Percentiles rank a stretch among this genome's conserved stretches.
Conservation (phyloP, 1,140 invertebrate species). For the Drosophila sulfurigaster region DNA sequence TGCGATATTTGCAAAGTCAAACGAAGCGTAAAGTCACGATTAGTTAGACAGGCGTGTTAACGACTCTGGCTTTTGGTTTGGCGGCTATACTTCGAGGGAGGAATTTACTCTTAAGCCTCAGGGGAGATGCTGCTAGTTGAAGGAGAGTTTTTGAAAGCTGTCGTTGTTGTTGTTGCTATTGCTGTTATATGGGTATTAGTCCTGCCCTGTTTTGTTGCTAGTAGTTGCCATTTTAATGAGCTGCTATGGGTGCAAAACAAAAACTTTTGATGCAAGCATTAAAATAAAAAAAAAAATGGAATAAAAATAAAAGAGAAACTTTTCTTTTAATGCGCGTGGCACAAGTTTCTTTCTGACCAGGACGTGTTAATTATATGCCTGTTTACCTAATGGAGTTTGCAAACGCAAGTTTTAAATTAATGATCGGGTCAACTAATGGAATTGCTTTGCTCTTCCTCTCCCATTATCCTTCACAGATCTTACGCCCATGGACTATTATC, state of each 20-base stretch:
- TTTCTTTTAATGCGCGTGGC: constrained; percentile 68
- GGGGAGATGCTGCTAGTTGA: not conserved
- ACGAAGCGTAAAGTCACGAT: constrained; percentile 85
- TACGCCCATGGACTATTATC: constrained; percentile 82
- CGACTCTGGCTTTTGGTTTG: constrained; percentile 60
- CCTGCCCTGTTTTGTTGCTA: constrained; percentile 41
- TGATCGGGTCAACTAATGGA: constrained; percentile 59
- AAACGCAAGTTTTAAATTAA: constrained; percentile 73
- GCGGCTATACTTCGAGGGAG: constrained; percentile 2
- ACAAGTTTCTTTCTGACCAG: constrained; percentile 68
- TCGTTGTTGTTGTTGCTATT: constrained; percentile 22
- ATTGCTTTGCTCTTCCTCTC: not conserved
- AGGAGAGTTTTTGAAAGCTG: not conserved
- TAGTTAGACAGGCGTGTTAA: constrained; percentile 85
- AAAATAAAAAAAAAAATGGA: constrained; percentile 40
- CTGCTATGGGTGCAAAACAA: constrained; percentile 67
- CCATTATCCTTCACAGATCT: constrained; percentile 60
- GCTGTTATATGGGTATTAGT: constrained; percentile 51
- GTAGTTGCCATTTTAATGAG: constrained; percentile 77
- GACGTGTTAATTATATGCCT: constrained; percentile 82
- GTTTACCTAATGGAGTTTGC: constrained; percentile 80
- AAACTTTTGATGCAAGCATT: constrained; percentile 75
- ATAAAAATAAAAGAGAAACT: constrained; percentile 48
- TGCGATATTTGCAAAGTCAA: constrained; percentile 84
- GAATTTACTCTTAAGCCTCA: constrained; percentile 9